phyloP scores from a whole-genome alignment of 2,797 vertebrate genomes.

The Muraenolepis orangiensis region DNA sequence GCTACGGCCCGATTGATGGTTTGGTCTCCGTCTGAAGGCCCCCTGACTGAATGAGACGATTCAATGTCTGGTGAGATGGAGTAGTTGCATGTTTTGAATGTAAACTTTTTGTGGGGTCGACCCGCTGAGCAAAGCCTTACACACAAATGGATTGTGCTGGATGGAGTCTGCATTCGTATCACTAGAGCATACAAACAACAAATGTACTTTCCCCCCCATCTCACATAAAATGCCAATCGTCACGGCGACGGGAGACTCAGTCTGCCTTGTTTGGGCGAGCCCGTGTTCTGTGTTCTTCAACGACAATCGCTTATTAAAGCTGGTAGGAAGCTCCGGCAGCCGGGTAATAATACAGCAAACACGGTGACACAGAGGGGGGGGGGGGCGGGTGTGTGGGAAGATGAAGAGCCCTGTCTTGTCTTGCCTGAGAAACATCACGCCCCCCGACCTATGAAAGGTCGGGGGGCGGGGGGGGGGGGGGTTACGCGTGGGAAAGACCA shows the following conservation, averaged over 20 bases:
- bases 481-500: background rate
- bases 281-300: background rate
- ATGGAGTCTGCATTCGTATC: background rate
- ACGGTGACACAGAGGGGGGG: background rate
- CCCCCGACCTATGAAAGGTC: conserved; percentile 2
- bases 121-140: background rate
- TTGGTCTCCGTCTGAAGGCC: background rate
- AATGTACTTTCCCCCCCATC: background rate
- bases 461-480: background rate
- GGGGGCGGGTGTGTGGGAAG: background rate
- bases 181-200: background rate
- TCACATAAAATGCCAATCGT: background rate
- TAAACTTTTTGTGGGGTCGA: background rate
- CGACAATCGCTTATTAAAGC: background rate
- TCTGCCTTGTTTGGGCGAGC: background rate
- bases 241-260: background rate
- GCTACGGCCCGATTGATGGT: background rate
- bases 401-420: background rate
- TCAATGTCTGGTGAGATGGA: background rate
- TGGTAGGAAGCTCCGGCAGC: background rate
- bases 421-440: background rate
- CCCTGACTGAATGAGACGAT: background rate
- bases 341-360: background rate
- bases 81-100: background rate
- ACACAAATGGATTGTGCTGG: background rate